phyloP scores from a whole-genome alignment of 2,113 vertebrate genomes.

The Eubucco bourcierii region DNA sequence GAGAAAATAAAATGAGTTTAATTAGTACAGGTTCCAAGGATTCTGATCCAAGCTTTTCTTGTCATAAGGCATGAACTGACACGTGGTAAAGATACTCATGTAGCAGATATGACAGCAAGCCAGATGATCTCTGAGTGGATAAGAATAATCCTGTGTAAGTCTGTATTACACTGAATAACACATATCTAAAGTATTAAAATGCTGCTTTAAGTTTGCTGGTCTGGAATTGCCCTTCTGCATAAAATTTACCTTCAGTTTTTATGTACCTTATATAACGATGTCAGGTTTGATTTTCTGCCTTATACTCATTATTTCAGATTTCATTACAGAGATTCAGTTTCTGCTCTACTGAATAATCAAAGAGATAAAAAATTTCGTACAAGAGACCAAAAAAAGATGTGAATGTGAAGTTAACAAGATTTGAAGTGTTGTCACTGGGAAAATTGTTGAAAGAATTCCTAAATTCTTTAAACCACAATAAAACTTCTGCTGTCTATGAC shows the following conservation, averaged over 20 bases:
- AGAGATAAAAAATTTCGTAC: neutral
- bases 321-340: conserved; percentile 8
- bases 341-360: conserved; percentile 18
- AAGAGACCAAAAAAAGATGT: neutral
- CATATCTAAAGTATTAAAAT: neutral
- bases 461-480: neutral
- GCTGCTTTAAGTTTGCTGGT: neutral
- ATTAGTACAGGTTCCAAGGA: neutral
- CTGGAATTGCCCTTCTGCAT: neutral
- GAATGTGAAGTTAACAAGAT: neutral
- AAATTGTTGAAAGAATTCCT: neutral
- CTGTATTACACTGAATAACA: neutral
- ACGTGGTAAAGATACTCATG: neutral
- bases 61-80: neutral
- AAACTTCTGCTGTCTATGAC: neutral
- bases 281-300: conserved; percentile 37
- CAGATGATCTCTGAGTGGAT: neutral
- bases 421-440: neutral
- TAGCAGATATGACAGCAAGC: neutral
- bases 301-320: conserved; percentile 29
- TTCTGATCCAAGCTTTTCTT: neutral
- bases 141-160: neutral
- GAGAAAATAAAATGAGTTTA: neutral
- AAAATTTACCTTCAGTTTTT: neutral
- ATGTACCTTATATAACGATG: conserved; percentile 5